phyloP scores from a whole-genome alignment of 2,113 vertebrate genomes.

The Nipponia nippon region DNA sequence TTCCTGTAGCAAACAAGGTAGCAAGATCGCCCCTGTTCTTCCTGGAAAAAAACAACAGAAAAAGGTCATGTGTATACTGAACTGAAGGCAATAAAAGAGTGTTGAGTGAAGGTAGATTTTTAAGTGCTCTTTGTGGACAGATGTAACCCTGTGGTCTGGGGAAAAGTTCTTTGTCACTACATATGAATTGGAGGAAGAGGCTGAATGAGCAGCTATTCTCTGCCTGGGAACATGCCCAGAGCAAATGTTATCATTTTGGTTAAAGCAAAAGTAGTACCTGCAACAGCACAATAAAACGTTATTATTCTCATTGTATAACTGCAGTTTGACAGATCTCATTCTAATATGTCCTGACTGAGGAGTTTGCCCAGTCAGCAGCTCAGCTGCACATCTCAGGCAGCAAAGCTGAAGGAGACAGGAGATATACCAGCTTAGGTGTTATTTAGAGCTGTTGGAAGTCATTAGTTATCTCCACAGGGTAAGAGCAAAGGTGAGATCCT shows the following conservation, averaged over 20 bases:
- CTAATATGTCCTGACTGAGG: background rate
- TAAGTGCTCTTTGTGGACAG: background rate
- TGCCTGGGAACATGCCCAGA: background rate
- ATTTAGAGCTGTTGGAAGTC: background rate
- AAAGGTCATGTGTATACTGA: background rate
- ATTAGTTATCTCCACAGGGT: background rate
- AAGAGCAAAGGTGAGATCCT: background rate
- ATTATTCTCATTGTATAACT: background rate
- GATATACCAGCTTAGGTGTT: background rate
- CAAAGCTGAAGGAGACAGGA: background rate
- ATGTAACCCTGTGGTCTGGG: background rate
- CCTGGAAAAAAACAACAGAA: background rate
- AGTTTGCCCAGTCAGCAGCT: background rate
- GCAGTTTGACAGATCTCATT: background rate
- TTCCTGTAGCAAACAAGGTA: background rate
- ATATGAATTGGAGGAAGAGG: background rate
- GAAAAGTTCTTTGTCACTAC: background rate
- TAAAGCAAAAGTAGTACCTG: background rate
- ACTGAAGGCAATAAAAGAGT: background rate
- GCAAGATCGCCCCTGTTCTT: background rate
- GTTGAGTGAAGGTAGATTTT: background rate
- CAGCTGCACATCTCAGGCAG: background rate
- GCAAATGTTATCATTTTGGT: background rate
- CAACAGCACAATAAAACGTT: background rate
- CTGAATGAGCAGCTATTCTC: background rate